These are phyloP conservation scores for Percopsis transmontana DNA, from an alignment of 2,113 vertebrate genomes.

Conservation along the genomic window DNA sequence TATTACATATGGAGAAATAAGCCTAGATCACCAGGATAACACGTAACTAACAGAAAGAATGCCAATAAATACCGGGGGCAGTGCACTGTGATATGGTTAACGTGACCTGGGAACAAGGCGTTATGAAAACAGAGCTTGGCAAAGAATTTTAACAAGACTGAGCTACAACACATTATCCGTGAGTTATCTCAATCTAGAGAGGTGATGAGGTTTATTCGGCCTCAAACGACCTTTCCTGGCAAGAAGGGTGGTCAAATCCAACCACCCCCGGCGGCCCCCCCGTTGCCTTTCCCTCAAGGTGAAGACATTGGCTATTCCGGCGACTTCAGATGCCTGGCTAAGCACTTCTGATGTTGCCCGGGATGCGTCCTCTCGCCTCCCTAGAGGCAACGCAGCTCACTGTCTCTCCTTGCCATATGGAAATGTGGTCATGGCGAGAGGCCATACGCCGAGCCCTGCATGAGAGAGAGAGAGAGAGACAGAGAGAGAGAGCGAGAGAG, in stretches of 20 bases:
- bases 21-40: too few relatives aligned
- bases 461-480: constrained; percentile 13
- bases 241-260: constrained; percentile 35
- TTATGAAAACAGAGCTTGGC: too few relatives aligned
- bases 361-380: constrained; percentile 39
- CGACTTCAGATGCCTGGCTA: constrained; percentile 58
- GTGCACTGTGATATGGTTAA: too few relatives aligned
- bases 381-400: constrained; percentile 20
- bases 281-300: constrained; percentile 46
- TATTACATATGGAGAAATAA: too few relatives aligned
- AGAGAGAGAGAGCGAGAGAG: not conserved
- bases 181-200: too few relatives aligned
- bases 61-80: too few relatives aligned
- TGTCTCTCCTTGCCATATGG: constrained; percentile 38
- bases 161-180: too few relatives aligned
- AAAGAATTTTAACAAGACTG: too few relatives aligned
- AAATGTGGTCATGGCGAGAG: constrained; percentile 41
- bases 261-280: constrained; percentile 26
- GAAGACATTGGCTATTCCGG: constrained; percentile 69
- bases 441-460: constrained; percentile 13
- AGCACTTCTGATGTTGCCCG: constrained; percentile 65
- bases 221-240: constrained; percentile 61
- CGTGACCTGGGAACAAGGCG: too few relatives aligned
- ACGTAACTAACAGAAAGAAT: too few relatives aligned
- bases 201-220: not conserved